phyloP scores from a whole-genome alignment of 2,888 invertebrate species.

The Pachymerium ferrugineum region DNA sequence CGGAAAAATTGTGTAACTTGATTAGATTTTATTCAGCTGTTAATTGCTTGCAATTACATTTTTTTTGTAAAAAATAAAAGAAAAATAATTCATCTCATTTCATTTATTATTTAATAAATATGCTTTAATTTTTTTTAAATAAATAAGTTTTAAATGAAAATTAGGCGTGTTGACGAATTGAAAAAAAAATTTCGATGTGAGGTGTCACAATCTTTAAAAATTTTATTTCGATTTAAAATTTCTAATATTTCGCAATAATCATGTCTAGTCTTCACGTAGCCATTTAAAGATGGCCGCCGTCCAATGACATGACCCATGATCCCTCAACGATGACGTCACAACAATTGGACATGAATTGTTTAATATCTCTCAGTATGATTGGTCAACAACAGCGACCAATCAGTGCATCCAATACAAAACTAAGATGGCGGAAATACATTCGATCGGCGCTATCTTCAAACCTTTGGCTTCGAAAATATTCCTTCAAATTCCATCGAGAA shows the following conservation, averaged over 20 bases:
- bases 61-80: no score
- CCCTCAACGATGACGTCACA: constrained; percentile 10
- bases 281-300: background rate
- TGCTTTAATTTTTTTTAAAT: no score
- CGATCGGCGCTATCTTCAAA: constrained; percentile 13
- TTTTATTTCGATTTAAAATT: no score
- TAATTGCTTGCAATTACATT: no score
- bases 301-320: constrained; percentile 1
- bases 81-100: no score
- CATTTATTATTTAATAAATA: no score
- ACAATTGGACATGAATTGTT: background rate
- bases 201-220: no score
- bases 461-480: background rate
- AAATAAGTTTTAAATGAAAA: no score
- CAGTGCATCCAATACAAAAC: background rate
- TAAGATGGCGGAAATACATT: background rate
- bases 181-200: no score
- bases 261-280: background rate
- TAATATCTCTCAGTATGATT: background rate
- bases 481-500: background rate
- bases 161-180: no score
- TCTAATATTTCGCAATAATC: no score
- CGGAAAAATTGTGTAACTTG: background rate
- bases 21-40: background rate
- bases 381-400: background rate